These are phyloP conservation scores for Tetragonula carbonaria DNA, from an alignment of 2,888 invertebrate species.

Conservation along the genomic window DNA sequence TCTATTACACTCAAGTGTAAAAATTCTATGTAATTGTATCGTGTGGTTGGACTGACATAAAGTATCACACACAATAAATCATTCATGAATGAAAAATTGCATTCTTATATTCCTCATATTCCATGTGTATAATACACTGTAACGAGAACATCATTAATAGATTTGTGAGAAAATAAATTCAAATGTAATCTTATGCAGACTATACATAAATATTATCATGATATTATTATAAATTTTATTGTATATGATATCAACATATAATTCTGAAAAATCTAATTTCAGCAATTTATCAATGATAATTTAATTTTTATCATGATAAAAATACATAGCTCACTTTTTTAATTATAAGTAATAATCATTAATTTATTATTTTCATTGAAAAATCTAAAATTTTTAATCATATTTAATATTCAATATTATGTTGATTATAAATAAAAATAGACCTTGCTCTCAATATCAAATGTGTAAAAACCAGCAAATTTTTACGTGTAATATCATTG, in stretches of 20 bases:
- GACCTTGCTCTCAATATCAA: conserved; percentile 51
- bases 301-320: not conserved
- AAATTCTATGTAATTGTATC: not conserved
- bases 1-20: not conserved
- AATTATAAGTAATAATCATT: too few relatives aligned
- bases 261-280: too few relatives aligned
- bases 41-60: not conserved
- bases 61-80: not conserved
- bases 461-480: conserved; percentile 37
- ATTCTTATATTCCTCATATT: not conserved
- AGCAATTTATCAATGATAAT: not conserved
- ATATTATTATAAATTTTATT: not conserved
- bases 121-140: not conserved
- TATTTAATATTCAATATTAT: conserved; percentile 9
- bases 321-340: too few relatives aligned
- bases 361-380: not conserved
- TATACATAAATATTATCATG: not conserved
- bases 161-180: not conserved
- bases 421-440: conserved; percentile 3
- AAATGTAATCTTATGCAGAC: not conserved
- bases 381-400: not conserved
- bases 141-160: not conserved
- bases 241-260: too few relatives aligned
- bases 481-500: conserved; percentile 24
- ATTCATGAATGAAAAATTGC: not conserved